Evolutionary conservation across 2,797 vertebrate genomes (phyloP), one percentile per base, ranked within the genome.

Genomic region (Chanos chanos): DNA sequence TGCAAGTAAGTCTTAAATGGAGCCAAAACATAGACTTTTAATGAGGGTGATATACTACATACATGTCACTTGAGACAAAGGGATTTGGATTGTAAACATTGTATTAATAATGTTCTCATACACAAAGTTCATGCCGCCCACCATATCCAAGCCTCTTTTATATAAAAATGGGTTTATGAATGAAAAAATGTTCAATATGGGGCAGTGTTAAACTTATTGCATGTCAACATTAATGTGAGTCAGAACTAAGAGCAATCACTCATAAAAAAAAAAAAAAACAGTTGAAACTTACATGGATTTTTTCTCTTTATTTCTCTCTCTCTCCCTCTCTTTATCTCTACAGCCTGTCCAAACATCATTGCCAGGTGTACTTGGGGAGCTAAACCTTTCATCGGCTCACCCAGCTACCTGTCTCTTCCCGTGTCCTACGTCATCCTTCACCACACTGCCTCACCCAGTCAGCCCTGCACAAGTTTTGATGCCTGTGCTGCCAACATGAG

Each of bases 291-390:
- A n/a, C n/a, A n/a, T n/a, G 33, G 31, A n/a, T 12, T 39, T 39
- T 39, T 5, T 39, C 15, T 39, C 15, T 9, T 15, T 47, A 1
- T 9, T 12, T 37, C 19, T 15, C 15, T 28, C 19, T 58, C 1
- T 22, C n/a, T 25, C 25, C 2, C 30, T 31, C 16, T 9, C 7
- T 31, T 19, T 34, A 47, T 62, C 3, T 3, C 30, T 24, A 15
- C 71, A 97, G 94, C 81, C 1, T 97, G 94, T 65, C 93, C 94
- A 0, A 74, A 89, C 48, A 87, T 96, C 50, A 73, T 94, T 0
- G 87, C 92, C 0, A 90, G 94, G 4, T 95, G 94, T 41, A 88
- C 89, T 80, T 98, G 95, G 94, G 86, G 71, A 0, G 93, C 94
- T 1, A 57, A 67, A 12, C 88, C 91, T 0, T 97, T 92, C 75